A percentile compares a stretch with the other conserved stretches of the same genome.
These are phyloP conservation scores for Nomada fabriciana DNA, from an alignment of 2,888 invertebrate genomes.

Conservation along the genomic window DNA sequence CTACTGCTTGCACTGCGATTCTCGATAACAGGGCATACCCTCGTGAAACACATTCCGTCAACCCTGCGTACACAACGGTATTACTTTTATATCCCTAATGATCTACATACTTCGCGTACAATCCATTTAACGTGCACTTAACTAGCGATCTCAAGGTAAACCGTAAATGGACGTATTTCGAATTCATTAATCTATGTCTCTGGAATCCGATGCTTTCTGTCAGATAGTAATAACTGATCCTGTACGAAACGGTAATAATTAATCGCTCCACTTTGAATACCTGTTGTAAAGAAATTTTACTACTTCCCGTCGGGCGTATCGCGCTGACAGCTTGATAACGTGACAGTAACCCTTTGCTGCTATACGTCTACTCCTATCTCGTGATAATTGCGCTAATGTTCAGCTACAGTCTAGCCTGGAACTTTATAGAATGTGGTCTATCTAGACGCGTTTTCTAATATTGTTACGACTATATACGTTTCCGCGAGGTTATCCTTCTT, in stretches of 20 bases:
- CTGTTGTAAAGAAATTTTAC: slow-evolving; percentile 25
- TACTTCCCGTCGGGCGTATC: neutral
- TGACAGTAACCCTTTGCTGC: neutral
- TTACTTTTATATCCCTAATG: neutral
- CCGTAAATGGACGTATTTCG: neutral
- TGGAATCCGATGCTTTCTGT: neutral
- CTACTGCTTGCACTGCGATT: slow-evolving; percentile 17
- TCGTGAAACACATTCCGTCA: neutral
- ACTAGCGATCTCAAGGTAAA: neutral
- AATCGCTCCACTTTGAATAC: neutral
- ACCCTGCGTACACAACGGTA: neutral
- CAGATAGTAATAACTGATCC: slow-evolving; percentile 11
- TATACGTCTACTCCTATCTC: slow-evolving; percentile 19
- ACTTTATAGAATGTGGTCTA: neutral
- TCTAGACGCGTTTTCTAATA: slow-evolving; percentile 2
- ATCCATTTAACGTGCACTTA: neutral
- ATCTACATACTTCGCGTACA: neutral
- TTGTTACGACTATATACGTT: neutral
- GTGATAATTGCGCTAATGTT: neutral
- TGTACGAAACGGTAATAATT: neutral
- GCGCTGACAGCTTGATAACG: slow-evolving; percentile 18
- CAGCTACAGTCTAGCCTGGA: neutral
- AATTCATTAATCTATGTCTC: neutral
- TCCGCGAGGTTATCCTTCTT: neutral
- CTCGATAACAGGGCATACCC: neutral